Conservation (phyloP, 2,113 vertebrate genomes). For the Cygnus atratus region DNA sequence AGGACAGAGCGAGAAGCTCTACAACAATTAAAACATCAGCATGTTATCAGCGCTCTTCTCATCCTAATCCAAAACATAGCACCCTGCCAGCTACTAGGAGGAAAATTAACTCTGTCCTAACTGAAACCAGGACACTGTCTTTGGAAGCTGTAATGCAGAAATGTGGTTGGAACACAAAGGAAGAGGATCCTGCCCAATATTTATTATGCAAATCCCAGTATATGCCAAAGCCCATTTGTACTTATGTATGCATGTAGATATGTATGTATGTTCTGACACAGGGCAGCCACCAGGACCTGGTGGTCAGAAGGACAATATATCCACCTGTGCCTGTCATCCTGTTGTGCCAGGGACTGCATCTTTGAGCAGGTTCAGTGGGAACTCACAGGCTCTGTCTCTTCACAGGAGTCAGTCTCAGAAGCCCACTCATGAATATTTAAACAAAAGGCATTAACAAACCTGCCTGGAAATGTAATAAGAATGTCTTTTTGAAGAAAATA, state of each 20-base stretch:
- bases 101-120: too few species aligned
- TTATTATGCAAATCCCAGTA: not conserved
- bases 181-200: accelerated
- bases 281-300: not conserved
- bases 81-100: too few species aligned
- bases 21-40: too few species aligned
- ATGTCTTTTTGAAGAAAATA: constrained; percentile 30
- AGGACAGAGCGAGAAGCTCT: too few species aligned
- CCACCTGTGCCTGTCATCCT: accelerated
- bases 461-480: constrained; percentile 12
- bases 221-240: not conserved
- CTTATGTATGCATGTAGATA: accelerated
- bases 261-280: accelerated
- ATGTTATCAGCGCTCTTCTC: too few species aligned
- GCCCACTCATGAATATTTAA: constrained; percentile 24
- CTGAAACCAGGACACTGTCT: too few species aligned
- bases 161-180: accelerated
- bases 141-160: not conserved
- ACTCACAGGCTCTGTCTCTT: not conserved
- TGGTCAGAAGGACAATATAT: not conserved
- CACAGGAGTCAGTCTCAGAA: constrained; percentile 12
- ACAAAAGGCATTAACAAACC: constrained; percentile 47
- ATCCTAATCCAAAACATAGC: too few species aligned
- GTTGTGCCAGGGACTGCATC: accelerated
- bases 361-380: not conserved